Conservation (phyloP, 2,888 invertebrate genomes). For the Cerceris rybyensis region DNA sequence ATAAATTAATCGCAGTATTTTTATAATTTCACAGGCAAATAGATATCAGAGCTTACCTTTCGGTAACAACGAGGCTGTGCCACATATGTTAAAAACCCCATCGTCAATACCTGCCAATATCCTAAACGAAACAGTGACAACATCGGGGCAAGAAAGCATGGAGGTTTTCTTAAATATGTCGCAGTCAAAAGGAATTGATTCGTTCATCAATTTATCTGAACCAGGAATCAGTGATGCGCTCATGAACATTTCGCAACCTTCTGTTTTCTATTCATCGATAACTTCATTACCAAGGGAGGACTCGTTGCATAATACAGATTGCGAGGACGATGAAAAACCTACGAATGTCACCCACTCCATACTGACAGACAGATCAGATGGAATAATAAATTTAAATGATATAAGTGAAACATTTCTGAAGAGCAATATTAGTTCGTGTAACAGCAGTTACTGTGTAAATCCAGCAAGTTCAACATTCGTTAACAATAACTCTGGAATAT, state of each 20-base stretch:
- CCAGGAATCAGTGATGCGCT: conserved; percentile 74
- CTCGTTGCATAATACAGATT: conserved; percentile 8
- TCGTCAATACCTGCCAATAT: conserved; percentile 20
- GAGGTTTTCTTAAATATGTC: conserved; percentile 77
- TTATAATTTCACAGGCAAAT: conserved; percentile 37
- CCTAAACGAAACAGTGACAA: conserved; percentile 39
- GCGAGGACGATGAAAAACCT: conserved; percentile 11
- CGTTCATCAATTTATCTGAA: conserved; percentile 76
- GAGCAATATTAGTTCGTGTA: conserved; percentile 23
- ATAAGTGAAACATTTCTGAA: conserved; percentile 52
- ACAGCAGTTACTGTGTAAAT: conserved; percentile 32
- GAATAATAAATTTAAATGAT: background rate
- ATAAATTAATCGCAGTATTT: conserved; percentile 14
- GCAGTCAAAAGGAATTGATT: conserved; percentile 76
- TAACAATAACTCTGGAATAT: conserved; percentile 18
- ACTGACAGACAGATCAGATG: background rate
- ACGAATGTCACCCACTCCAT: conserved; percentile 6
- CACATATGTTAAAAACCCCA: conserved; percentile 72
- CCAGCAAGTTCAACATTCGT: conserved; percentile 42
- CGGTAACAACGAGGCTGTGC: conserved; percentile 60
- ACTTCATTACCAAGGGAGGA: conserved; percentile 44
- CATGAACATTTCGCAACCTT: conserved; percentile 77
- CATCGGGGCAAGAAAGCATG: conserved; percentile 76
- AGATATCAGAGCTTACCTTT: conserved; percentile 27
- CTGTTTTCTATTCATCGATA: conserved; percentile 73